Evolutionary conservation across 2,888 invertebrate genomes (phyloP).

Genomic region (Pseudanteris insignis): DNA sequence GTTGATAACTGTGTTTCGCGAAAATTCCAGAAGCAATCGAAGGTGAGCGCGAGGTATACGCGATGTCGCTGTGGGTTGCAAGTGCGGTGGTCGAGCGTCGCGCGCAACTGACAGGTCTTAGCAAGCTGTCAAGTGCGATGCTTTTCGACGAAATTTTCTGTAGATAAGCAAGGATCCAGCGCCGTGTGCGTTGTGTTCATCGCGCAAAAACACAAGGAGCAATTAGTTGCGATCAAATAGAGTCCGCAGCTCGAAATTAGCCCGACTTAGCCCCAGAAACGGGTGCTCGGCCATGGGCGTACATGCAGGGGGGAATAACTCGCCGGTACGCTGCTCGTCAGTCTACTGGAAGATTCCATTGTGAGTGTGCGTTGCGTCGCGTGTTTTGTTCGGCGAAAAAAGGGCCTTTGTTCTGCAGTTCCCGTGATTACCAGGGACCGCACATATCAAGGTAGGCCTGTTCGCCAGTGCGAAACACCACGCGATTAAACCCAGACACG

Average conservation of each 20-base stretch:
- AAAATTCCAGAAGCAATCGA: no score
- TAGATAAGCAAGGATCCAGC: slow-evolving; percentile 48
- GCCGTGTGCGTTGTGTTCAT: neutral
- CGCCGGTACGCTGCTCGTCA: slow-evolving; percentile 59
- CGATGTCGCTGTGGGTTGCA: no score
- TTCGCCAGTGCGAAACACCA: slow-evolving; percentile 2
- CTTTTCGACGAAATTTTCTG: slow-evolving; percentile 51
- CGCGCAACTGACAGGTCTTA: slow-evolving; percentile 21
- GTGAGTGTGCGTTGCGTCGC: slow-evolving; percentile 61
- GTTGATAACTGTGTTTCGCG: no score
- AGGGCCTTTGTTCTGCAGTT: slow-evolving; percentile 20
- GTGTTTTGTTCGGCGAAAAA: slow-evolving; percentile 46
- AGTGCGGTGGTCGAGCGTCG: neutral
- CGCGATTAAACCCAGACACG: slow-evolving; percentile 7
- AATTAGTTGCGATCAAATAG: neutral
- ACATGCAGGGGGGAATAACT: slow-evolving; percentile 63
- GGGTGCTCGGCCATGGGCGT: slow-evolving; percentile 55
- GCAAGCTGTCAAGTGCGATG: slow-evolving; percentile 59
- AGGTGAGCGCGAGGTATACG: no score
- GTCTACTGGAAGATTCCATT: slow-evolving; percentile 66
- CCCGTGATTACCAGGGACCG: slow-evolving; percentile 13
- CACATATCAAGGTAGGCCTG: slow-evolving; percentile 30
- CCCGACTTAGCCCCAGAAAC: slow-evolving; percentile 22
- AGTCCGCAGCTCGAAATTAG: neutral
- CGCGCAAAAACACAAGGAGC: slow-evolving; percentile 1